Conservation (phyloP, 1,140 invertebrate genomes). For the Brachionus calyciflorus region DNA sequence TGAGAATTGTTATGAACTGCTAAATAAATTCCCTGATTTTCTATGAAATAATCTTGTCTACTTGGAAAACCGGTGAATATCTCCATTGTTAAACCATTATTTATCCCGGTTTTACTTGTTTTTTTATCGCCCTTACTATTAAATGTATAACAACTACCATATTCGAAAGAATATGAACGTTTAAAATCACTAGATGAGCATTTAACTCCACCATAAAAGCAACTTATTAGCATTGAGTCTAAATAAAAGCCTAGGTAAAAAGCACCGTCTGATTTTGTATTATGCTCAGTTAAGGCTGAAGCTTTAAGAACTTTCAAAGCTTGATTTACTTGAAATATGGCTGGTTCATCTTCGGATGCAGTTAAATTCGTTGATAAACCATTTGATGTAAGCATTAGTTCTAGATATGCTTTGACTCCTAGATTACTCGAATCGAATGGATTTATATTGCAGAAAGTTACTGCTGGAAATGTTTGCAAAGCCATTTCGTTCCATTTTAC, state of each 20-base stretch:
- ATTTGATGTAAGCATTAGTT: background rate
- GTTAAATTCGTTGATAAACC: background rate
- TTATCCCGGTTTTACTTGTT: constrained; percentile 18
- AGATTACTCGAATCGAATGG: background rate
- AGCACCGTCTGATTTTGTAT: background rate
- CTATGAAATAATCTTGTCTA: background rate
- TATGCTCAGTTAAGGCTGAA: background rate
- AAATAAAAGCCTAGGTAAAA: background rate
- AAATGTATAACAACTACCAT: constrained; percentile 20
- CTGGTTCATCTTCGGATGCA: background rate
- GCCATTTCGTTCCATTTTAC: background rate
- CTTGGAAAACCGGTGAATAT: constrained; percentile 4
- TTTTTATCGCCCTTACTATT: background rate
- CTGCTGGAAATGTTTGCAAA: background rate
- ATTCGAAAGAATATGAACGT: background rate
- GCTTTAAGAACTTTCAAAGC: background rate
- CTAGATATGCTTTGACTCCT: background rate
- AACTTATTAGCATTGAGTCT: constrained; percentile 16
- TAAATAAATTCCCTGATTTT: background rate
- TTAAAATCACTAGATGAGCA: constrained; percentile 5
- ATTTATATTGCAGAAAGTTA: constrained; percentile 29
- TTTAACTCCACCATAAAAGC: background rate
- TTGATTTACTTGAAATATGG: background rate
- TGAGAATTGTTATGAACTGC: constrained; percentile 11
- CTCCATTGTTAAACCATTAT: background rate